Evolutionary conservation across 2,888 invertebrate species (phyloP), one percentile per base, ranked within the genome.

Genomic region (Polymixis lichenea): DNA sequence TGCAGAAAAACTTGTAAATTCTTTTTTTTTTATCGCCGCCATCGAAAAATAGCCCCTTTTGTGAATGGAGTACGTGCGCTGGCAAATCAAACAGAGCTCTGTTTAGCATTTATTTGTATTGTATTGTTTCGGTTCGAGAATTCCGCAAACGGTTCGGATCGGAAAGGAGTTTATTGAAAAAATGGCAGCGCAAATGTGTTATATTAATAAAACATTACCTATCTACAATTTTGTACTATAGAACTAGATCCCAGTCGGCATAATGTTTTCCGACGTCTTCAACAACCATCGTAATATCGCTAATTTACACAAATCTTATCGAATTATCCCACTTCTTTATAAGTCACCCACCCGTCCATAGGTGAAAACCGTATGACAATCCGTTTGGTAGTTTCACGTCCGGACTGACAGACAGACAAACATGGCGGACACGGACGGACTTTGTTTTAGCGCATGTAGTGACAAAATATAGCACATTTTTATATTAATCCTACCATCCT

Each of bases 81-180:
- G 81, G 88, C 89, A 90, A 89, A 90, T 90, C 89, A 89, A 91
- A 91, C 80, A 87, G 85, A 87, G 90, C 89, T 90, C 88, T 86
- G 86, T 87, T 83, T 83, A 73, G 25, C 68, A 76, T 85, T 84
- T 87, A 83, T 85, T 89, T 79, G 62, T 85, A 85, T 87, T 85
- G 86, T 86, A 85, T 87, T 85, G 86, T 86, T 82, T 82, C 67
- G 78, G 32, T 69, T 51, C 43, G 73, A 79, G 72, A 85, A 84
- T 83, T 82, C 74, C 72, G 49, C 83, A 68, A 73, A 72, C 55
- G 51, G 55, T 43, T 73, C 55, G 22, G 32, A 71, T 69, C 61
- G 49, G 51, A 58, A 38, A 38, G 22, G 13, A 38, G 49, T 28
- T 62, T 64, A 64, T 67, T 53, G 28, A 77, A 68, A 69, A 70